Evolutionary conservation across 2,113 vertebrate genomes (phyloP).

Genomic region (Piaya cayana): DNA sequence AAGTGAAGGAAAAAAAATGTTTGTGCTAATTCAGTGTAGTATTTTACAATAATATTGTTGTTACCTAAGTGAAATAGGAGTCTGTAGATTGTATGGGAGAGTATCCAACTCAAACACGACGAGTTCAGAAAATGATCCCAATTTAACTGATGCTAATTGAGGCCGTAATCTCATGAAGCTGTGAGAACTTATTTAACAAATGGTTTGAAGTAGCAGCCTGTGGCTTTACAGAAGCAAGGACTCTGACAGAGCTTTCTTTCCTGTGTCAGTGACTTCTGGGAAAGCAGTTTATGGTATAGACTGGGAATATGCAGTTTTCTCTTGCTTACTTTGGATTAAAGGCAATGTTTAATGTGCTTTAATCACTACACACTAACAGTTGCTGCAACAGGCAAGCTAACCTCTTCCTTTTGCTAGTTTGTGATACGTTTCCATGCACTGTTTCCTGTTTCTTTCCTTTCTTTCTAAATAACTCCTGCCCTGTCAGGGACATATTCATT

Average conservation of each 20-base stretch:
- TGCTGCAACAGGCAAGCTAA: neutral
- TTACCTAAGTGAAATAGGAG: neutral
- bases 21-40: neutral
- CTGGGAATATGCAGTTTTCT: neutral
- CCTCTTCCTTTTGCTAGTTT: neutral
- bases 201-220: neutral
- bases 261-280: neutral
- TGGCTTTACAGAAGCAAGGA: neutral
- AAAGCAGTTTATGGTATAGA: neutral
- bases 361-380: neutral
- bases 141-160: neutral
- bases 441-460: neutral
- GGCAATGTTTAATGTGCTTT: neutral
- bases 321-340: neutral
- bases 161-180: neutral
- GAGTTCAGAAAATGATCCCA: neutral
- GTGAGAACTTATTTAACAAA: neutral
- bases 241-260: neutral
- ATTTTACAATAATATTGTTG: neutral
- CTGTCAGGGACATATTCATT: neutral
- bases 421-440: neutral
- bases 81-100: accelerated
- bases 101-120: neutral
- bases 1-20: neutral
- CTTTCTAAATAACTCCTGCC: neutral